phyloP scores from a whole-genome alignment of 2,797 vertebrate species.

The Helostoma temminkii region DNA sequence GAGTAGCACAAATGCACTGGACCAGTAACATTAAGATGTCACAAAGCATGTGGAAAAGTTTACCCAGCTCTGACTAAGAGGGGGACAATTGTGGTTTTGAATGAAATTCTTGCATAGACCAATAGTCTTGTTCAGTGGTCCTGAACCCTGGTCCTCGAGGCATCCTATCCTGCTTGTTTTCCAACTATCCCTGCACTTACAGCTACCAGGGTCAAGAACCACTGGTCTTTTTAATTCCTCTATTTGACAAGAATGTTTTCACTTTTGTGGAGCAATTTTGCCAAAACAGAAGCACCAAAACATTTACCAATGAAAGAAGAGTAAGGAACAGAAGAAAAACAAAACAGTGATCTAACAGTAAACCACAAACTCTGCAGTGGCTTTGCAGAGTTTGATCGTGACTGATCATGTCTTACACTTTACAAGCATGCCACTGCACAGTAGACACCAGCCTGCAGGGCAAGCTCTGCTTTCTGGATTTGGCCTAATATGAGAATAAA shows the following conservation, averaged over 20 bases:
- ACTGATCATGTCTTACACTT: slow-evolving; percentile 24
- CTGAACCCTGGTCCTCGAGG: no score
- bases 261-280: not conserved
- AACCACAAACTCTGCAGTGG: no score
- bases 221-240: no score
- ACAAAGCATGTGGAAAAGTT: no score
- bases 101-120: not conserved
- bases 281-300: not conserved
- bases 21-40: no score
- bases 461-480: not conserved
- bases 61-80: no score
- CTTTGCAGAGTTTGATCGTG: slow-evolving; percentile 19
- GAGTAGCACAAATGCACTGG: no score
- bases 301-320: not conserved
- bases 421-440: not conserved
- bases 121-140: no score
- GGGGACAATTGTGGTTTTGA: not conserved
- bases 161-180: no score
- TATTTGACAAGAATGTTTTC: not conserved
- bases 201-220: no score
- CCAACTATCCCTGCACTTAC: no score
- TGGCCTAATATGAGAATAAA: not conserved
- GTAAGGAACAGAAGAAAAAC: not conserved
- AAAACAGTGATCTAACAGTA: no score
- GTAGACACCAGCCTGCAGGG: not conserved